These are phyloP conservation scores for Indicator indicator DNA, from an alignment of 2,113 vertebrate species.

Conservation along the genomic window DNA sequence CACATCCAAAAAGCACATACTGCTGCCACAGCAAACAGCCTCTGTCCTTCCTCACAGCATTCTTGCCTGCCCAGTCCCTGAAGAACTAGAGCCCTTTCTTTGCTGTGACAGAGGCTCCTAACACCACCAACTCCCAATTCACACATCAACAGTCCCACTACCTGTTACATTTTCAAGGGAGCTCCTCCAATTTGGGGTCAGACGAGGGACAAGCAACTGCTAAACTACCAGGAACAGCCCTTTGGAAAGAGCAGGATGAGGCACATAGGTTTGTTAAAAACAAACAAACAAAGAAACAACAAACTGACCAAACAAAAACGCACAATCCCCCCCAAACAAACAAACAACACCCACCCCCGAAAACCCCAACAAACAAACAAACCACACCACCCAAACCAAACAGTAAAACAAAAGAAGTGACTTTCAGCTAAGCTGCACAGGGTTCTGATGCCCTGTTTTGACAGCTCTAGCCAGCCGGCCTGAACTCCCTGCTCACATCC, in stretches of 20 bases:
- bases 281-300: too few relatives aligned
- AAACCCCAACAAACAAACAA: background rate
- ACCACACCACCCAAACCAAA: background rate
- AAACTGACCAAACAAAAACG: background rate
- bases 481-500: slow-evolving; percentile 1
- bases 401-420: background rate
- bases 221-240: background rate
- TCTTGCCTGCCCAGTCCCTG: background rate
- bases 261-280: background rate
- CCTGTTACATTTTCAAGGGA: background rate
- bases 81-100: background rate
- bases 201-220: background rate
- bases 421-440: background rate
- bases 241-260: background rate
- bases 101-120: slow-evolving; percentile 17
- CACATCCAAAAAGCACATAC: slow-evolving; percentile 36
- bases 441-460: background rate
- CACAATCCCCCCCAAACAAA: background rate
- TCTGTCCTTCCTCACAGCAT: slow-evolving; percentile 49
- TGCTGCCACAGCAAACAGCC: background rate
- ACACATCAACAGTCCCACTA: background rate
- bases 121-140: background rate
- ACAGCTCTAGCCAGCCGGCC: slow-evolving; percentile 1
- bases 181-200: background rate
- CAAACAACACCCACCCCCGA: too few relatives aligned